A percentile compares a stretch with the other conserved stretches of the same genome.
Evolutionary conservation across 2,888 invertebrate species (phyloP).

Genomic region (Phytoseiulus persimilis): DNA sequence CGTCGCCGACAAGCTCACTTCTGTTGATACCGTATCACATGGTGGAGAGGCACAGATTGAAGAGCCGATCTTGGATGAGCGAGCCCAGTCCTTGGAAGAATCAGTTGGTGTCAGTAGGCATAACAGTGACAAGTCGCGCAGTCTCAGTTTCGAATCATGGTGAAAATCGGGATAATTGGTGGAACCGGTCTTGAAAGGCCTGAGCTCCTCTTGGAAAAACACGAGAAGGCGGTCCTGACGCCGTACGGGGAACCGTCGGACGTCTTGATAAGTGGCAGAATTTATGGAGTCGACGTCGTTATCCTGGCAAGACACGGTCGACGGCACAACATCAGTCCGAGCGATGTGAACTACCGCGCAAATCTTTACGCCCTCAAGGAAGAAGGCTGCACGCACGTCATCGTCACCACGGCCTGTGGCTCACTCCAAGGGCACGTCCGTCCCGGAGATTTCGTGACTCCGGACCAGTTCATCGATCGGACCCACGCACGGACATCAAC

Average conservation of each 20-base stretch:
- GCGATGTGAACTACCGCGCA: constrained; percentile 85
- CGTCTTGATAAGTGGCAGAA: constrained; percentile 66
- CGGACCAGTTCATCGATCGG: constrained; percentile 66
- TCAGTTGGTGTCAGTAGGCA: too few species aligned
- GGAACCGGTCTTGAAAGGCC: constrained; percentile 90
- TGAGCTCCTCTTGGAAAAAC: constrained; percentile 63
- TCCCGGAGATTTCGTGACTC: constrained; percentile 79
- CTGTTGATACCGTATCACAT: too few species aligned
- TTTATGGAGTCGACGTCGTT: constrained; percentile 60
- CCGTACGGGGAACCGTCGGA: constrained; percentile 78
- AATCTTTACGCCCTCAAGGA: constrained; percentile 87
- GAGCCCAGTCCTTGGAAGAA: too few species aligned
- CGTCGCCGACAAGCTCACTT: too few species aligned
- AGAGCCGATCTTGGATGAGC: too few species aligned
- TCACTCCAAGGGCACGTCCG: constrained; percentile 74
- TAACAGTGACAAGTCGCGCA: too few species aligned
- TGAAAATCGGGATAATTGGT: constrained; percentile 91
- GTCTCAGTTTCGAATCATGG: background rate
- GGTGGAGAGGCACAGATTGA: too few species aligned
- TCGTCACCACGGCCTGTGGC: constrained; percentile 89
- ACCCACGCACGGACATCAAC: constrained; percentile 63
- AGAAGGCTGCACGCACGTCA: constrained; percentile 76
- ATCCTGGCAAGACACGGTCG: constrained; percentile 57
- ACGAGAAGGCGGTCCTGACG: constrained; percentile 61
- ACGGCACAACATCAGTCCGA: constrained; percentile 66